Conservation (phyloP, 2,113 vertebrate species). For the Halcyon malimbica region DNA sequence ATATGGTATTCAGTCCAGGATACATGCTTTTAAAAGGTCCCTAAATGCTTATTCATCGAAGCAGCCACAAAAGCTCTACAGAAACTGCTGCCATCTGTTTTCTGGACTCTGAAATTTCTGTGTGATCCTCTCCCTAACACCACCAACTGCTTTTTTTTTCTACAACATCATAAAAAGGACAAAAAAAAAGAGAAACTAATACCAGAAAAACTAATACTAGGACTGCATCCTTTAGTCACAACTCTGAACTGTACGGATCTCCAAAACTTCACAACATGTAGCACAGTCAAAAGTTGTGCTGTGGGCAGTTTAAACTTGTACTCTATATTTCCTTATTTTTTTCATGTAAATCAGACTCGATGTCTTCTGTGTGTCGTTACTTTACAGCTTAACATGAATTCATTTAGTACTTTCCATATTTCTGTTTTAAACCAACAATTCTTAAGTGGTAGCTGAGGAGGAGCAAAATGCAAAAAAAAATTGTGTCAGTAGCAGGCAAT, state of each 20-base stretch:
- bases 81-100: constrained; percentile 25
- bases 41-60: background rate
- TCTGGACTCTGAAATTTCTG: background rate
- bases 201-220: background rate
- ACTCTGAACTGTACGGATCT: background rate
- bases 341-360: background rate
- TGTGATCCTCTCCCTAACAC: background rate
- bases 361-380: background rate
- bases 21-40: constrained; percentile 20
- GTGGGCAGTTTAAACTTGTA: background rate
- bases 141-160: background rate
- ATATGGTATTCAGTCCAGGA: background rate
- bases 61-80: background rate
- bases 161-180: background rate
- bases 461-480: background rate
- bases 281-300: background rate
- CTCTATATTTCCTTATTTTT: background rate
- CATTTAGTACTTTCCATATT: background rate
- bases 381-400: background rate
- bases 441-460: background rate
- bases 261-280: background rate
- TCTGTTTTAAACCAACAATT: background rate
- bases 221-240: background rate
- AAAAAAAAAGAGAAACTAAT: background rate
- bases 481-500: background rate